Base-by-base conservation (phyloP, 2,113 vertebrate genomes). In the Echinops telfairi region DNA sequence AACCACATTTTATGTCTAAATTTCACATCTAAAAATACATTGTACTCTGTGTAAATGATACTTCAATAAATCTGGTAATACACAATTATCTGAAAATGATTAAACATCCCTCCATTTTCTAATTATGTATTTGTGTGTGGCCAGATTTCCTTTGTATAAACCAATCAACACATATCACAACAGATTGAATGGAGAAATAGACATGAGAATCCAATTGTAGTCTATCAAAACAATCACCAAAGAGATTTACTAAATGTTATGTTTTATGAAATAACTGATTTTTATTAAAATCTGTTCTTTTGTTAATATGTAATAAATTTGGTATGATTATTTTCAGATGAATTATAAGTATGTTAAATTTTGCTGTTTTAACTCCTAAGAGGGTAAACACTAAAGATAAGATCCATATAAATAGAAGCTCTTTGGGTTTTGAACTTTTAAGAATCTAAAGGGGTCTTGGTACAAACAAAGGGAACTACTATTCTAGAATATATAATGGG, bases 241-340 rank as follows among this genome's bases (percentile, higher is more conserved):
- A 79, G 7, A 86, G 38, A 90, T 90, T 1, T 10, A 0, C 75
- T 95, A 94, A 60, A 75, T 53, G 36, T 85, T 94, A 60, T 87
- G 40, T 81, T 80, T 88, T 64, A 14, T 29, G 76, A 95, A 91
- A 83, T 19, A 89, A 73, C 10, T 71, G 25, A 57, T 89, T 88
- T 93, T 89, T 43, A 86, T 79, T 89, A 83, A 93, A 57, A 88
- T 81, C 29, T 91, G 36, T 73, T 92, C 17, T 68, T 25, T 23
- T 68, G 27, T 31, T 68, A 31, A 31, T 6, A 80, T 38, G 38
- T 27, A 90, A 68, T 90, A n/a, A 8, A 82, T 25, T 88, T 83
- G 47, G 58, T 83, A 62, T 19, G 89, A 43, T 22, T 57, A 90
- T 38, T 90, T 83, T 88, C 78, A 78, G 89, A 86, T 38, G 92